These are phyloP conservation scores for Omphaloscelis lunosa DNA, from an alignment of 2,888 invertebrate genomes.

Conservation along the genomic window DNA sequence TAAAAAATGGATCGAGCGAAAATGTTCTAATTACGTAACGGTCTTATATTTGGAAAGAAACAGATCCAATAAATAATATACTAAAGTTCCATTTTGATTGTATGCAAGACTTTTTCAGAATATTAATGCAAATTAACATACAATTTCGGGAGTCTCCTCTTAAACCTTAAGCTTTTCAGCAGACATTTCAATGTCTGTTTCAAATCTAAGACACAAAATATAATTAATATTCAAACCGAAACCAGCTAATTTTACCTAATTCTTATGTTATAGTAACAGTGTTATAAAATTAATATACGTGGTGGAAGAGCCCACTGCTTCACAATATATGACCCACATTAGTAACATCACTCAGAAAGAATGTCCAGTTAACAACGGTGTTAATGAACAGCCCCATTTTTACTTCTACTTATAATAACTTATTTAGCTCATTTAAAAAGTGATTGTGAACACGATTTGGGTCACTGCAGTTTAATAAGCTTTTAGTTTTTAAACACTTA, in stretches of 20 bases:
- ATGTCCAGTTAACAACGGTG: slow-evolving; percentile 14
- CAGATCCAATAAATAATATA: too few species aligned
- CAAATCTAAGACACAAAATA: neutral
- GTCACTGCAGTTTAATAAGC: slow-evolving; percentile 60
- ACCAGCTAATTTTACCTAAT: slow-evolving; percentile 3
- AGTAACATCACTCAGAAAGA: slow-evolving; percentile 24
- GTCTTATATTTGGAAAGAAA: too few species aligned
- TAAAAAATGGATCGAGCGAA: too few species aligned
- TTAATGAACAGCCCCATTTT: slow-evolving; percentile 31
- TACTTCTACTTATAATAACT: slow-evolving; percentile 41
- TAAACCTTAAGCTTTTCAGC: neutral
- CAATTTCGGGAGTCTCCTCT: too few species aligned
- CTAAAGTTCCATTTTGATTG: too few species aligned
- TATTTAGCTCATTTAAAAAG: slow-evolving; percentile 49
- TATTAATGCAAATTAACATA: too few species aligned
- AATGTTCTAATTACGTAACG: too few species aligned
- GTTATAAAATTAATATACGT: slow-evolving; percentile 13
- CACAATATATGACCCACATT: slow-evolving; percentile 25
- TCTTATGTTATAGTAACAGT: neutral
- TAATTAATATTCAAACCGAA: slow-evolving; percentile 5
- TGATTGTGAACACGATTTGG: slow-evolving; percentile 50
- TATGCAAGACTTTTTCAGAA: too few species aligned
- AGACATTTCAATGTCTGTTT: neutral
- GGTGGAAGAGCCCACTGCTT: slow-evolving; percentile 21
- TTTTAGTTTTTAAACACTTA: neutral